Evolutionary conservation across 2,888 invertebrate genomes (phyloP), one percentile per base, ranked within the genome.

Genomic region (Copidosoma aretas): DNA sequence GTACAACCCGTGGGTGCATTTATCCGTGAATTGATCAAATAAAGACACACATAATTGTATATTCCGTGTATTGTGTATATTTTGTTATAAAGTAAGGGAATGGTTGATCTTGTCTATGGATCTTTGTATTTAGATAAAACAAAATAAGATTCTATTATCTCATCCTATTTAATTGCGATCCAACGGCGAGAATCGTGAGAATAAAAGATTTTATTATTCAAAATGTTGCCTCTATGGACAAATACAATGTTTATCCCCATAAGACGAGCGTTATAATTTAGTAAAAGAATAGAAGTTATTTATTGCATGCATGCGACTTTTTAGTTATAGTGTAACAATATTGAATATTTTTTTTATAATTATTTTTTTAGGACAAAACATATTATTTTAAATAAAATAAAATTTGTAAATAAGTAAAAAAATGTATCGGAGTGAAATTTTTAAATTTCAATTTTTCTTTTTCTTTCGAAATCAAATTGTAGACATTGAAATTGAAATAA

Each of bases 51-150:
- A 76, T 64, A 71, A 70, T 68, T 75, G 73, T 76, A 76, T 77
- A 77, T 78, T 78, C 75, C 73, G 70, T 76, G 77, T 73, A 71
- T 77, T 78, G 76, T 75, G 74, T 78, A 78, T 75, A 75, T 74
- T 78, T 77, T 77, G 77, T 75, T 78, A 76, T 61, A 57, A 67
- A 62, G 24, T 71, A 60, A 71, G 66, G 68, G 60, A 68, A 71
- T 68, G 68, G 68, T 67, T 66, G 51, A 61, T 66, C 25, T 65
- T 51, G 62, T 66, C 63, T 68, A 57, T 58, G 51, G 60, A 68
- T 67, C 67, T 52, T 68, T 66, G 56, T 67, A 68, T 64, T 64
- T 68, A 32, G 32, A 32, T 32, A 32, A 32, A 32, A 8, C 32
- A 32, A 32, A 8, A 32, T 60, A 53, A 68, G 60, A 54, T 64